Evolutionary conservation across 1,140 invertebrate species (phyloP), one percentile per base, ranked within the genome.

Genomic region (Meloidogyne floridensis): DNA sequence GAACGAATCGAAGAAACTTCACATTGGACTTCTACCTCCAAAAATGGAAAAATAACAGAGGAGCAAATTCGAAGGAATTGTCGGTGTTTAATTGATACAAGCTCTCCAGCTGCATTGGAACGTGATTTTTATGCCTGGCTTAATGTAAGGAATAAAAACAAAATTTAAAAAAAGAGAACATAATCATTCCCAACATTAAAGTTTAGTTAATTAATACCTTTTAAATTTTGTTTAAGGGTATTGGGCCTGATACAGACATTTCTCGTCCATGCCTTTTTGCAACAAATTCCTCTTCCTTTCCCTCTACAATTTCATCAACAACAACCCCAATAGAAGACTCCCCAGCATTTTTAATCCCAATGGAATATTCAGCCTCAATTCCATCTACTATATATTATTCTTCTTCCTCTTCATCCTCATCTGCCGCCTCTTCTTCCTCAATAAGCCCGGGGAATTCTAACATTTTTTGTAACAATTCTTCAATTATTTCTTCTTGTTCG

Each of bases 41-140:
- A 56, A n/a, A 65, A 6, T 71, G 43, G 10, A 0, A 15, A 42
- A 71, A 20, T 9, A 3, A 11, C 1, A 8, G 59, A 65, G 5
- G 18, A 8, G 6, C 20, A 78, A 13, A 42, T 9, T 7, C 54
- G 43, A 9, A 43, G n/a, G 6, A 18, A 79, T 15, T 89, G 87
- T 53, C 72, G 81, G 59, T 88, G 87, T 54, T 80, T 87, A 9
- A 88, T 88, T 32, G 87, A 88, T 73, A 75, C 83, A 20, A 84
- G 82, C 15, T 88, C 88, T n/a, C 88, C 87, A 3, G 84, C 77
- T n/a, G 82, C 83, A 5, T 78, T 88, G 54, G 82, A 90, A 83
- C 76, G 87, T 10, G 88, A 88, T 78, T 88, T 88, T 80, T 89
- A 90, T 69, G 83, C 85, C 18, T 88, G 87, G 87, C 83, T 88